Base-by-base conservation (phyloP, 1,140 invertebrate species). In the Druon quercuslanigerum region DNA sequence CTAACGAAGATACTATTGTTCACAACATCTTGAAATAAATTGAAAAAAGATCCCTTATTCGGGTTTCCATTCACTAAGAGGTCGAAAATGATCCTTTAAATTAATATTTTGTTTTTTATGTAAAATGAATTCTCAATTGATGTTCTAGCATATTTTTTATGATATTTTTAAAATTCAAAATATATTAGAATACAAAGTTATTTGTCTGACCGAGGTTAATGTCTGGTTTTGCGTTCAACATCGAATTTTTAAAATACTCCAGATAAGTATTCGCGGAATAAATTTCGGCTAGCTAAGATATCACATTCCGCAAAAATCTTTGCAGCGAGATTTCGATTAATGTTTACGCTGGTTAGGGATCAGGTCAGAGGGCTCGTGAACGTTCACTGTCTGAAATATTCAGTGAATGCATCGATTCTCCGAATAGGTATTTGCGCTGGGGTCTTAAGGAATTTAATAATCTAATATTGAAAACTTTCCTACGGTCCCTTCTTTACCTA, bases 361-460 rank as follows among this genome's bases (percentile, higher is more conserved):
- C 79, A 76, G 72, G 78, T 71, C 72, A 73, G 71, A 71, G 54
- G 77, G 73, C 80, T 78, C 76, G 79, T 81, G 82, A 81, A 80
- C 80, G 83, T 82, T 84, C 84, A 80, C 81, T 82, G 81, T 85
- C 87, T 88, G 83, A 90, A 89, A 90, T 91, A 91, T 91, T 91
- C 88, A 90, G 85, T 81, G 88, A 90, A 90, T 91, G 89, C 90
- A 91, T 91, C 90, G 90, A 91, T 91, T 90, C 81, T 66, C 74
- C 80, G 78, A 89, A 85, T 88, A 90, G 88, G 86, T 90, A 91
- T 90, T 90, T 83, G 83, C 85, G 87, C 90, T 88, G 83, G 87
- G 88, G 84, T 88, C 87, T 88, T 83, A 84, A 91, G 90, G 90
- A 91, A 91, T 91, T 91, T 91, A 91, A 91, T 91, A 91, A 91